Evolutionary conservation across 2,113 vertebrate genomes (phyloP).

Genomic region (Otis tarda): DNA sequence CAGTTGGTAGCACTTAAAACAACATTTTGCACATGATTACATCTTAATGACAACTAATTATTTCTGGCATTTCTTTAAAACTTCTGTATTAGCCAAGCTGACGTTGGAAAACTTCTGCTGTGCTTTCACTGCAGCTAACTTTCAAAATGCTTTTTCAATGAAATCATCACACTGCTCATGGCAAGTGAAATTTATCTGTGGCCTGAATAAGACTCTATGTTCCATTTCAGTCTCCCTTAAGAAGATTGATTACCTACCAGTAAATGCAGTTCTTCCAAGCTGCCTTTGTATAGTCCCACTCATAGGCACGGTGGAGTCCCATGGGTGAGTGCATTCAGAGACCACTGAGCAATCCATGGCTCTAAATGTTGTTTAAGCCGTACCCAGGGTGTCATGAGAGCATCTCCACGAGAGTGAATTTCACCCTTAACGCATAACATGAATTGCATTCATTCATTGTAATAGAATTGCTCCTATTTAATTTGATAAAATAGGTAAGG

Average conservation of each 20-base stretch:
- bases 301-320: not conserved
- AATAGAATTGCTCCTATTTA: not conserved
- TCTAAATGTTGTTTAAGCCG: not conserved
- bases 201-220: slow-evolving; percentile 26
- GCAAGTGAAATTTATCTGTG: slow-evolving; percentile 28
- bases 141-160: slow-evolving; percentile 32
- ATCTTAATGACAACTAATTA: slow-evolving; percentile 51
- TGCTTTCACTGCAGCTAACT: not conserved
- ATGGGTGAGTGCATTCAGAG: not conserved
- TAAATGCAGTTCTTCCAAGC: not conserved
- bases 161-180: not conserved
- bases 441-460: not conserved
- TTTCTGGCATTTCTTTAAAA: slow-evolving; percentile 48
- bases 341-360: not conserved
- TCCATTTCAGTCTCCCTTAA: not conserved
- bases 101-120: slow-evolving; percentile 18
- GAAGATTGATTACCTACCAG: not conserved
- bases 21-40: slow-evolving; percentile 46
- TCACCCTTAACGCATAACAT: not conserved
- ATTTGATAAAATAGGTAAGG: not conserved
- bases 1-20: slow-evolving; percentile 46
- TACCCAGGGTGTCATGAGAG: not conserved
- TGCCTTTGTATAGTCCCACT: not conserved
- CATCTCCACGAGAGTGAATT: not conserved
- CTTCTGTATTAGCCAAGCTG: slow-evolving; percentile 3